Evolutionary conservation across 2,888 invertebrate species (phyloP), one percentile per base, ranked within the genome.

Genomic region (Hartigia nigra): DNA sequence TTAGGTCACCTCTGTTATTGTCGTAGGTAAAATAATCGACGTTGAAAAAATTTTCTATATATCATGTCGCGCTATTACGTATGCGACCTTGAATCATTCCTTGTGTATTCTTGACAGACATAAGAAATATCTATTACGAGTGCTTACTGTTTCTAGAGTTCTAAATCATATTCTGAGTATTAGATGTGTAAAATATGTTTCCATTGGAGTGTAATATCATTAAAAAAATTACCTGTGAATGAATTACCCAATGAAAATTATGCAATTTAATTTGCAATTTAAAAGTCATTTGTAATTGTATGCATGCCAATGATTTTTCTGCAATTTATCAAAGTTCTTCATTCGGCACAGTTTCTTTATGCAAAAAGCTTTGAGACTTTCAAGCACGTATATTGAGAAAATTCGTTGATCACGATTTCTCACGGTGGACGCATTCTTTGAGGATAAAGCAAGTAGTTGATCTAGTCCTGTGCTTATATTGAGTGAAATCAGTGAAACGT

Each of bases 401-500:
- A 55, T 2, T 55, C 55, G 1, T 55, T 55, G 55, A 55, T 55
- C 55, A 55, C 23, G 55, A 55, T 55, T 55, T 55, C 55, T 55
- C 23, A 55, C 55, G 55, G 55, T 55, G 23, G 55, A 55, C 55
- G 55, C 9, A 55, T 55, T 55, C 55, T 55, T 23, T 23, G 55
- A 55, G 23, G 23, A 55, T 55, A 5, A 5, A 55, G 55, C 55
- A 55, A 55, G 5, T 55, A 55, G 55, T 55, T 9, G 55, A 55
- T 55, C 55, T 55, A 55, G 23, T 23, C 23, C 9, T 23, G 32
- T 34, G 11, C 23, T 31, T 72, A 31, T 32, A 72, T 31, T 9
- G 34, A 72, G 72, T 32, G 72, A 72, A 35, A 31, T 31, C 72
- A 35, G 72, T 34, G 72, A 72, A 72, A 72, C 55, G 55, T 55